Evolutionary conservation across 1,140 invertebrate species (phyloP), one percentile per base, ranked within the genome.

Genomic region (Arctopsyche grandis): DNA sequence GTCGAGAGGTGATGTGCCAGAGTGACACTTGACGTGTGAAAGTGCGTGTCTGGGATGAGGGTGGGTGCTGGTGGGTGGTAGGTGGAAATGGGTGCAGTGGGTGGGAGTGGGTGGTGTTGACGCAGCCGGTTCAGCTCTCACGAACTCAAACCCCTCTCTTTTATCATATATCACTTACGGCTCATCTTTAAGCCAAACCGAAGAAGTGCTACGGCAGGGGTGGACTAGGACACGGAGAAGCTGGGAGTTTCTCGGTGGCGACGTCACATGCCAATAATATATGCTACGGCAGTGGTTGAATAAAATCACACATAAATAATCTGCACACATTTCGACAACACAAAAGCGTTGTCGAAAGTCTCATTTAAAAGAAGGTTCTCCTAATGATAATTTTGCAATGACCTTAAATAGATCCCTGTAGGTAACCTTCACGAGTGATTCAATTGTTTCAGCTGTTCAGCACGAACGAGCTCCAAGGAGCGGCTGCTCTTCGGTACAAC

Each of bases 401-500:
- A n/a, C 29, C 29, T 38, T 38, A 7, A 7, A 38, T 38, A 4
- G 29, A 38, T 4, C 29, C 3, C 29, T 38, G n/a, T n/a, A n/a
- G n/a, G n/a, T n/a, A n/a, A n/a, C n/a, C n/a, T n/a, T n/a, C n/a
- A n/a, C n/a, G n/a, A n/a, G n/a, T n/a, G n/a, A 38, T 1, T 38
- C 7, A 38, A 4, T 1, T 38, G 29, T 38, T 38, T 38, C n/a
- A 82, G 81, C 81, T n/a, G 81, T 82, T 9, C 81, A 82, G 48
- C 81, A 82, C 26, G 81, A 82, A 22, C 75, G 81, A 5, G 81
- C 81, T 24, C 81, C 81, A 0, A 69, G 81, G 9, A 74, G 58
- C 10, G 60, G 80, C 19, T n/a, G 22, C 16, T n/a, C 56, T 5
- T 46, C 63, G 21, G 22, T 29, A 7, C 29, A 19, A 19, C 44